Base-by-base conservation (phyloP, 2,797 vertebrate species). In the Champsocephalus gunnari region DNA sequence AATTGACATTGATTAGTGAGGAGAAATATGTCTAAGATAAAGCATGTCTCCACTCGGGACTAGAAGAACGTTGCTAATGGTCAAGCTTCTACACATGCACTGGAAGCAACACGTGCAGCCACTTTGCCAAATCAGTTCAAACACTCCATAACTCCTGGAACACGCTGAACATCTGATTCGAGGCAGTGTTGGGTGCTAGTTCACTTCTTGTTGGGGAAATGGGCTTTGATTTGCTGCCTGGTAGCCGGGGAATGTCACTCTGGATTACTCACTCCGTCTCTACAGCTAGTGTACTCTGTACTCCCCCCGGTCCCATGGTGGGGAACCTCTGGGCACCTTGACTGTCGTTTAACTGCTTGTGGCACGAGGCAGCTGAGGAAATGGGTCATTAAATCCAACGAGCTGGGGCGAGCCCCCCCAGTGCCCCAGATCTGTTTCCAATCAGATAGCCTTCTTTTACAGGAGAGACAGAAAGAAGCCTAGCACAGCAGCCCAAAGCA, bases 301-400 rank as follows among this genome's bases (percentile, higher is more conserved):
- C 78, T 76, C 75, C 73, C 82, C 78, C 81, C 17, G 41, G 80
- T 80, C 88, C 89, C 85, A 64, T 67, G 86, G 88, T 77, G 73
- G 84, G 82, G 90, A 94, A 95, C 93, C 93, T 94, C 93, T 93
- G 91, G 93, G 93, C 92, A 95, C 93, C 94, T 94, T 94, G 92
- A 94, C 93, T 95, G 93, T 93, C 91, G 88, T 94, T 93, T 95
- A 95, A 94, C 94, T 94, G 93, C 94, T 93, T 92, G 94, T 94
- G 94, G 95, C 93, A 93, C 88, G 91, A 94, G 88, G 92, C 91
- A 87, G 90, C 84, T 76, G 90, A 95, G 94, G 94, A 96, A 96
- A 95, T 94, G 93, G 94, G 93, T 95, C 93, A 95, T 95, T 96
- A 96, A 95, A 95, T 94, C 89, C 93, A 94, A 94, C 91, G 88